Conservation (phyloP, 1,140 invertebrate species). For the Drosophila sucinea region DNA sequence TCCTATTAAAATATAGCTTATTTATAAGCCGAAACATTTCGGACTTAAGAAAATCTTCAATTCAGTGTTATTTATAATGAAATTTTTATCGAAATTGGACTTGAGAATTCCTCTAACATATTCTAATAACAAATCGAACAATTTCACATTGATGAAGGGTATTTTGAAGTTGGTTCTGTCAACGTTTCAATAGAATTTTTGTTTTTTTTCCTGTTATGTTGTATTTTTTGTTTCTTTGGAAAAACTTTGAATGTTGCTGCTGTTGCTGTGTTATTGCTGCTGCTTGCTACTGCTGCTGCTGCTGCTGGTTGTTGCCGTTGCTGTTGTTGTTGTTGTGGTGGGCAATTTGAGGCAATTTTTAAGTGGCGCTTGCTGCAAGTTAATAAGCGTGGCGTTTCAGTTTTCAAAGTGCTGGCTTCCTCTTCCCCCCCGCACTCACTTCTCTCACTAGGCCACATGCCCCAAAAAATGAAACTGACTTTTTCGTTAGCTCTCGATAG, state of each 20-base stretch:
- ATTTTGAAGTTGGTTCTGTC: background rate
- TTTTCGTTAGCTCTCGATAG: background rate
- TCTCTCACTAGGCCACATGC: slow-evolving; percentile 15
- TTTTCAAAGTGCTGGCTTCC: slow-evolving; percentile 47
- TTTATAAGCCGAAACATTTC: too few relatives aligned
- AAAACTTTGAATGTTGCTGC: slow-evolving; percentile 8
- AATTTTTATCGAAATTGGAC: too few relatives aligned
- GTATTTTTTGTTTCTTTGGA: slow-evolving; percentile 17
- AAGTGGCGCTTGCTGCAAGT: slow-evolving; percentile 65
- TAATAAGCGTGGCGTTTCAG: slow-evolving; percentile 73
- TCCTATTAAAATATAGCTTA: too few relatives aligned
- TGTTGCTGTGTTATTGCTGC: slow-evolving; percentile 8
- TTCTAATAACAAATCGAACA: background rate
- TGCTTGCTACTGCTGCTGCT: slow-evolving; percentile 17
- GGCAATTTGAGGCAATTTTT: slow-evolving; percentile 66
- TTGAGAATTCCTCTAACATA: too few relatives aligned
- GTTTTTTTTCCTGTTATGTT: slow-evolving; percentile 2
- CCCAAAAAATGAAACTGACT: slow-evolving; percentile 43
- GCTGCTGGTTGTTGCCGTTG: slow-evolving; percentile 7
- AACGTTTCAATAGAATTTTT: slow-evolving; percentile 14
- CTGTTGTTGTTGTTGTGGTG: slow-evolving; percentile 28
- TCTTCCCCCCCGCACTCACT: too few relatives aligned
- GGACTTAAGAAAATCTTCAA: slow-evolving; percentile 16
- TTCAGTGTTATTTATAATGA: too few relatives aligned
- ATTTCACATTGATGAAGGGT: background rate